These are phyloP conservation scores for Oxygymnocypris stewartii DNA, from an alignment of 2,113 vertebrate species.

Conservation along the genomic window DNA sequence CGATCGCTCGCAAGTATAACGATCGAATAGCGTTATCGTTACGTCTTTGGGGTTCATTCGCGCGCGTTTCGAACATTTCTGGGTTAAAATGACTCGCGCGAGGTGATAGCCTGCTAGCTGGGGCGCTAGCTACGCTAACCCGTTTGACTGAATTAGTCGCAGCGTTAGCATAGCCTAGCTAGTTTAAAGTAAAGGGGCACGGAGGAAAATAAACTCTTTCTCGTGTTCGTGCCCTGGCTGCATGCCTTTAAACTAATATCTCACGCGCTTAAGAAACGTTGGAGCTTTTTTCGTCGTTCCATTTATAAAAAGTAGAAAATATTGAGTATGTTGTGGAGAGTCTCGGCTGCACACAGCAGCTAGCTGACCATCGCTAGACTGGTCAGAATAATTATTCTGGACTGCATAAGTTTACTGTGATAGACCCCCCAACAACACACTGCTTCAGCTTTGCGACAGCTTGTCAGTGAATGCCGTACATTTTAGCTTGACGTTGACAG, in stretches of 20 bases:
- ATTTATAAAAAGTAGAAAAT: not conserved
- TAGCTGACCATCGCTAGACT: constrained; percentile 32
- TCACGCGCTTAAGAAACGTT: not conserved
- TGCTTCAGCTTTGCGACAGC: constrained; percentile 43
- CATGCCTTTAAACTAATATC: not conserved
- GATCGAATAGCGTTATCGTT: constrained; percentile 57
- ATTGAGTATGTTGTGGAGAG: constrained; percentile 46
- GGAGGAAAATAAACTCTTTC: not conserved
- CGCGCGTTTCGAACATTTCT: not conserved
- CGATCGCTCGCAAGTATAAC: constrained; percentile 17
- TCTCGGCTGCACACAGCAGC: constrained; percentile 34
- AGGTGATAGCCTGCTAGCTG: constrained; percentile 66
- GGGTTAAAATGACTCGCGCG: constrained; percentile 53
- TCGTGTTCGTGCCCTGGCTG: not conserved
- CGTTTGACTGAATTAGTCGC: constrained; percentile 58
- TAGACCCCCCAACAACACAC: constrained; percentile 16
- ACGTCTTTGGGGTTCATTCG: not conserved
- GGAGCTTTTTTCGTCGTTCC: not conserved
- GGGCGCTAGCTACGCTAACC: constrained; percentile 64
- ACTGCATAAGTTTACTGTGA: not conserved
- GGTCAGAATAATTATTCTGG: constrained; percentile 9
- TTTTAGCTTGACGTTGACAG: not conserved
- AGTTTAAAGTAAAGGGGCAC: constrained; percentile 36
- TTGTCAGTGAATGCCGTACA: constrained; percentile 38
- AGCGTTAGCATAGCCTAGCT: constrained; percentile 49